Evolutionary conservation across 2,797 vertebrate genomes (phyloP).

Genomic region (Darevskia mixta): DNA sequence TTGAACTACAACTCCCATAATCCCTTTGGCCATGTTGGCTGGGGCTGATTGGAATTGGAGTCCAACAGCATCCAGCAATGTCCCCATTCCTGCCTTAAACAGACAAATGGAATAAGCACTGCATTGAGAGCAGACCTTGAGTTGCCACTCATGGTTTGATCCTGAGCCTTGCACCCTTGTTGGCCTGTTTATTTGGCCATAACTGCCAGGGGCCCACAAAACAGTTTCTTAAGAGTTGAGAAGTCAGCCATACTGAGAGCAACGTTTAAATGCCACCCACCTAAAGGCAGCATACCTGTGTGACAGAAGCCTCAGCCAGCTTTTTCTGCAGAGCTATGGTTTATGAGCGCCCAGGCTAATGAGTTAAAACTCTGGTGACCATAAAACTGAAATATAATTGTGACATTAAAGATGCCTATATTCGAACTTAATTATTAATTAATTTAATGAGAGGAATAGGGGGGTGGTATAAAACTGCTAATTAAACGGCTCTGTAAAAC

Average conservation of each 20-base stretch:
- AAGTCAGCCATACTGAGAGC: conserved; percentile 34
- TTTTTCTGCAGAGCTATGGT: conserved; percentile 75
- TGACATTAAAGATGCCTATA: conserved; percentile 92
- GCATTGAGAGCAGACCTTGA: not conserved
- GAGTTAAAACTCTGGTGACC: conserved; percentile 86
- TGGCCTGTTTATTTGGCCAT: not conserved
- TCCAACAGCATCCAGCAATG: too few relatives aligned
- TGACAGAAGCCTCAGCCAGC: conserved; percentile 59
- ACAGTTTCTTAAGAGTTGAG: not conserved
- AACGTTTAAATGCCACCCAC: conserved; percentile 59
- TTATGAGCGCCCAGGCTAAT: conserved; percentile 83
- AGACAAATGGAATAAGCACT: not conserved
- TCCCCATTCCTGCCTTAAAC: not conserved
- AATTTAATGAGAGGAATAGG: conserved; percentile 88
- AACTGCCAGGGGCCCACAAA: too few relatives aligned
- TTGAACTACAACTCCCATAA: too few relatives aligned
- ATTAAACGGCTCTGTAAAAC: conserved; percentile 89
- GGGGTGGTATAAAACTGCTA: conserved; percentile 88
- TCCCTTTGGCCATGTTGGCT: too few relatives aligned
- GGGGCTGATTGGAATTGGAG: too few relatives aligned
- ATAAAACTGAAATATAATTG: conserved; percentile 92
- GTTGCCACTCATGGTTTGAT: not conserved
- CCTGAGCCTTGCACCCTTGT: not conserved
- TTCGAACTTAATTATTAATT: conserved; percentile 93
- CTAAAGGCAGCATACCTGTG: conserved; percentile 58